These are phyloP conservation scores for Whitmania pigra DNA, from an alignment of 1,140 invertebrate genomes.

Conservation along the genomic window DNA sequence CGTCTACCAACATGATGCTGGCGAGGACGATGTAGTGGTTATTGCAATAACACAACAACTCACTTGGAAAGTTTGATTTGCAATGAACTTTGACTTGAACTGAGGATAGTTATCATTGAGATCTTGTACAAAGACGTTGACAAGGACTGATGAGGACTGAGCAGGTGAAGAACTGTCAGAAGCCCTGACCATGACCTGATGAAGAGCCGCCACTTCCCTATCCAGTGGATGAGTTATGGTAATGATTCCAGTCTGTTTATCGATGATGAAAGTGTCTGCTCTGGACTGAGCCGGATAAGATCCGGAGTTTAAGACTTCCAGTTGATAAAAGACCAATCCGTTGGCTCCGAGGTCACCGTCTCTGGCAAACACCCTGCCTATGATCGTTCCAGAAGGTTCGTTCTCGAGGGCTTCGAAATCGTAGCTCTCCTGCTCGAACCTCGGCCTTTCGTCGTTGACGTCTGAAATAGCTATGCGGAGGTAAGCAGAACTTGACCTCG, in stretches of 20 bases:
- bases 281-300: slow-evolving; percentile 2
- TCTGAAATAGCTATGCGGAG: slow-evolving; percentile 17
- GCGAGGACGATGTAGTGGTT: too few species aligned
- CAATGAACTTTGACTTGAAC: slow-evolving; percentile 14
- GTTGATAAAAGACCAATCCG: slow-evolving; percentile 12
- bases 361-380: slow-evolving; percentile 19
- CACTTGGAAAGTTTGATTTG: slow-evolving; percentile 52
- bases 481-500: slow-evolving; percentile 11
- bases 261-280: slow-evolving; percentile 16
- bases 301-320: slow-evolving; percentile 9
- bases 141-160: slow-evolving; percentile 22
- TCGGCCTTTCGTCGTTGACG: slow-evolving; percentile 23
- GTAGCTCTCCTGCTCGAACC: slow-evolving; percentile 17
- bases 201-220: slow-evolving; percentile 15
- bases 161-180: slow-evolving; percentile 33
- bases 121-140: slow-evolving; percentile 19
- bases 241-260: slow-evolving; percentile 17
- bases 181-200: slow-evolving; percentile 19
- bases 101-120: slow-evolving; percentile 23
- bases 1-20: too few species aligned
- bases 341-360: slow-evolving; percentile 20
- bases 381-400: slow-evolving; percentile 42
- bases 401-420: slow-evolving; percentile 21
- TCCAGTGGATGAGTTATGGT: slow-evolving; percentile 16
- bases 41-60: slow-evolving; percentile 20